Evolutionary conservation across 2,888 invertebrate genomes (phyloP).

Genomic region (Geophilus truncorum): DNA sequence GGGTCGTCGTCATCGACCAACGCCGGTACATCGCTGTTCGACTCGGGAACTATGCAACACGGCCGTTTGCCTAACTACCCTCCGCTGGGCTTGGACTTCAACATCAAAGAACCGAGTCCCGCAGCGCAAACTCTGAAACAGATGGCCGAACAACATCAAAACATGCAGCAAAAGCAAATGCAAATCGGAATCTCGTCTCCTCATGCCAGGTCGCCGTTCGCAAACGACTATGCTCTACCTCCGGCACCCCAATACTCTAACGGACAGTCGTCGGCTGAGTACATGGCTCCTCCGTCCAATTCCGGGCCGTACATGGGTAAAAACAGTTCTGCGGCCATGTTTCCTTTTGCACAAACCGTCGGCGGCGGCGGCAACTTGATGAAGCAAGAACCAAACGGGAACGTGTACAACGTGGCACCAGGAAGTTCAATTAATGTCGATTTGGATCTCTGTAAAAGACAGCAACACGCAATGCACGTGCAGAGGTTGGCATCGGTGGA

Average conservation of each 20-base stretch:
- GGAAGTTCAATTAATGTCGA: conserved; percentile 31
- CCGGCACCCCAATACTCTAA: background rate
- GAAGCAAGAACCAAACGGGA: conserved; percentile 29
- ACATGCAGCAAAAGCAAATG: conserved; percentile 51
- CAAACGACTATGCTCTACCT: conserved; percentile 36
- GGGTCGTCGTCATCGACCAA: background rate
- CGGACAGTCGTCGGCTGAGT: background rate
- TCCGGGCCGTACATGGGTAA: conserved; percentile 6
- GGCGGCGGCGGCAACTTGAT: conserved; percentile 9
- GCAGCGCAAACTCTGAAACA: conserved; percentile 93
- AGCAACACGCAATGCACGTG: conserved; percentile 36
- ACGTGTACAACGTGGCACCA: too few species aligned
- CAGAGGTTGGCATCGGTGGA: conserved; percentile 37
- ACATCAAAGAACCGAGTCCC: conserved; percentile 56
- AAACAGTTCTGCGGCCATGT: conserved; percentile 25
- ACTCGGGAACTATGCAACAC: conserved; percentile 30
- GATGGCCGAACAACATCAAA: conserved; percentile 96
- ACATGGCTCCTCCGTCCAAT: conserved; percentile 30
- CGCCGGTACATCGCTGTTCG: conserved; percentile 3
- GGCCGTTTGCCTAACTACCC: conserved; percentile 30
- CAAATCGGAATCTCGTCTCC: conserved; percentile 35
- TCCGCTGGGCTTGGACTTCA: conserved; percentile 38
- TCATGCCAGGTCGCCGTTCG: conserved; percentile 39
- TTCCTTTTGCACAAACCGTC: conserved; percentile 32
- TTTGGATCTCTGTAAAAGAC: conserved; percentile 33